phyloP scores from a whole-genome alignment of 2,113 vertebrate species.

The Misgurnus anguillicaudatus region DNA sequence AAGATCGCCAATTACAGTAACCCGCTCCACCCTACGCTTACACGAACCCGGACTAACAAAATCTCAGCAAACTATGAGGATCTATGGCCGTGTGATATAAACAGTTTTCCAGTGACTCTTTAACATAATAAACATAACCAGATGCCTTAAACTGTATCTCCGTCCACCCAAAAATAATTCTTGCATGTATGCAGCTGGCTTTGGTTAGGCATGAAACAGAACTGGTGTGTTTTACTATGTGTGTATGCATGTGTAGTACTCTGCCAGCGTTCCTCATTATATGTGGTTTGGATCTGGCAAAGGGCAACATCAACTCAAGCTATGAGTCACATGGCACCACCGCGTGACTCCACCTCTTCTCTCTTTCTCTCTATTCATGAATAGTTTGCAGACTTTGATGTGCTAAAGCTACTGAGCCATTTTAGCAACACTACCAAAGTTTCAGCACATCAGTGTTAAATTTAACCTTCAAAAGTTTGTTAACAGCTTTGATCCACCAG shows the following conservation, averaged over 20 bases:
- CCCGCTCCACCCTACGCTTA: not conserved
- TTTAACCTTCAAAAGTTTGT: not conserved
- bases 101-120: constrained; percentile 38
- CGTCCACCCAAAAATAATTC: constrained; percentile 5
- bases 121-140: constrained; percentile 40
- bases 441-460: not conserved
- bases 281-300: constrained; percentile 46
- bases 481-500: not conserved
- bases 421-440: not conserved
- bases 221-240: not conserved
- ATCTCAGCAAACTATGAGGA: constrained; percentile 30
- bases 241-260: not conserved
- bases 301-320: constrained; percentile 51
- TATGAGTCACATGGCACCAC: constrained; percentile 19
- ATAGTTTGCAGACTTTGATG: no score
- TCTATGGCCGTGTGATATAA: constrained; percentile 15
- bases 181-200: constrained; percentile 35
- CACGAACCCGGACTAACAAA: not conserved
- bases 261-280: constrained; percentile 53
- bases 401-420: not conserved
- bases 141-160: constrained; percentile 32
- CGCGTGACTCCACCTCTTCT: constrained; percentile 17
- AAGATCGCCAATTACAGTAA: constrained; percentile 28
- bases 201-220: constrained; percentile 33
- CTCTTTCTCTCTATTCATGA: not conserved